Percentiles rank a stretch among this genome's conserved stretches.
These are phyloP conservation scores for Clarias platycephalus DNA, from an alignment of 2,797 vertebrate genomes.

Conservation along the genomic window DNA sequence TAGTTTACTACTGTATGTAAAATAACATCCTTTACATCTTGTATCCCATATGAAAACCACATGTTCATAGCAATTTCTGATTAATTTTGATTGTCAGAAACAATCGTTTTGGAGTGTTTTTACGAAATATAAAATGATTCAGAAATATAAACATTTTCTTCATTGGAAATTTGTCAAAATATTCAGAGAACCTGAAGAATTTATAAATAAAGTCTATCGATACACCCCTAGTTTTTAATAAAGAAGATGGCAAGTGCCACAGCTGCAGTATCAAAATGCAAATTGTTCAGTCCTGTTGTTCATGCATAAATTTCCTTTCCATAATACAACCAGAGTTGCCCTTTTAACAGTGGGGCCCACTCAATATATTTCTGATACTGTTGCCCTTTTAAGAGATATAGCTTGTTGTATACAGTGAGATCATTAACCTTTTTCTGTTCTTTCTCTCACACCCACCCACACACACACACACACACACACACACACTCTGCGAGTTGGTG, in stretches of 20 bases:
- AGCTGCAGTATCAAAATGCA: conserved; percentile 7
- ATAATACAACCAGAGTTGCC: conserved; percentile 13
- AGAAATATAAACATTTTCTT: neutral
- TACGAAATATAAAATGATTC: neutral
- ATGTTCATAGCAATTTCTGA: neutral
- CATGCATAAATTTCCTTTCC: neutral
- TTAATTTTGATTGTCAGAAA: neutral
- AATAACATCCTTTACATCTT: neutral
- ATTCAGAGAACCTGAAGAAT: neutral
- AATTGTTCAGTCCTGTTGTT: neutral
- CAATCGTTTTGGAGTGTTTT: neutral
- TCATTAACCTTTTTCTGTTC: conserved; percentile 28
- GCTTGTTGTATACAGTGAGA: conserved; percentile 18
- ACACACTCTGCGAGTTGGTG: neutral
- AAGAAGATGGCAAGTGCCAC: neutral
- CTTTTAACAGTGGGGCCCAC: conserved; percentile 10
- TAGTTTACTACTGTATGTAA: neutral
- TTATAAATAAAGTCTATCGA: neutral
- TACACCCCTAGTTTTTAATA: neutral
- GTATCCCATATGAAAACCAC: neutral
- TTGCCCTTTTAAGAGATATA: conserved; percentile 35
- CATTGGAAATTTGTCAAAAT: neutral
- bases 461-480: neutral
- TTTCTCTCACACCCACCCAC: no score
- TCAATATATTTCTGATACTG: neutral